These are phyloP conservation scores for Apamea monoglypha DNA, from an alignment of 2,888 invertebrate species.

Conservation along the genomic window DNA sequence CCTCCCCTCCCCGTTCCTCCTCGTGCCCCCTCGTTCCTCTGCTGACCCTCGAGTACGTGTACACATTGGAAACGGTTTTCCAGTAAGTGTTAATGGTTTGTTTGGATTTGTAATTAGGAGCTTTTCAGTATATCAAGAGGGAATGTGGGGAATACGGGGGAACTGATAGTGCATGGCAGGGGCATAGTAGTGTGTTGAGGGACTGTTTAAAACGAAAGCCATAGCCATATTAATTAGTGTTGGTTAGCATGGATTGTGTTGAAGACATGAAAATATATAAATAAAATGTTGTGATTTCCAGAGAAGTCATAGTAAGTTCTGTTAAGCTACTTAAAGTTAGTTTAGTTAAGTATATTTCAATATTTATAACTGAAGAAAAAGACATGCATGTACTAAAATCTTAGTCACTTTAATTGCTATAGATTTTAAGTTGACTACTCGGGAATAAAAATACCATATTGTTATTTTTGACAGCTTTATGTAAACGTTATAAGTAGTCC, in stretches of 20 bases:
- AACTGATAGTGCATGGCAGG: neutral
- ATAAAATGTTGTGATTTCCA: neutral
- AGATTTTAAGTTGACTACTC: neutral
- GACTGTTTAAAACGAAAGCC: neutral
- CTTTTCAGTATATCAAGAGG: slow-evolving; percentile 58
- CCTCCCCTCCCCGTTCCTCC: slow-evolving; percentile 41
- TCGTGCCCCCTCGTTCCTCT: slow-evolving; percentile 43
- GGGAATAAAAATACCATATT: neutral
- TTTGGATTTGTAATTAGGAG: slow-evolving; percentile 82
- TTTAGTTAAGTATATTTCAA: neutral
- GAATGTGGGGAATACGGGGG: neutral
- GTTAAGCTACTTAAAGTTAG: neutral
- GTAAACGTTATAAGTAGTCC: neutral
- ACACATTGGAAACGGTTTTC: slow-evolving; percentile 68
- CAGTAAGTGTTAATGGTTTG: slow-evolving; percentile 76
- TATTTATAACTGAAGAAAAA: neutral
- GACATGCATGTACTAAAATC: neutral
- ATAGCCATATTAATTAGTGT: neutral
- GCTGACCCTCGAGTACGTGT: slow-evolving; percentile 65
- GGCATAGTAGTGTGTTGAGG: neutral
- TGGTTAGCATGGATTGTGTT: neutral
- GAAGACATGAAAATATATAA: neutral
- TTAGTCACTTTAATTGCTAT: neutral
- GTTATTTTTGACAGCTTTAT: neutral
- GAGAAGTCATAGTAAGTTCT: neutral